Conservation (phyloP, 1,140 invertebrate genomes). For the Leptinotarsa lineolata region DNA sequence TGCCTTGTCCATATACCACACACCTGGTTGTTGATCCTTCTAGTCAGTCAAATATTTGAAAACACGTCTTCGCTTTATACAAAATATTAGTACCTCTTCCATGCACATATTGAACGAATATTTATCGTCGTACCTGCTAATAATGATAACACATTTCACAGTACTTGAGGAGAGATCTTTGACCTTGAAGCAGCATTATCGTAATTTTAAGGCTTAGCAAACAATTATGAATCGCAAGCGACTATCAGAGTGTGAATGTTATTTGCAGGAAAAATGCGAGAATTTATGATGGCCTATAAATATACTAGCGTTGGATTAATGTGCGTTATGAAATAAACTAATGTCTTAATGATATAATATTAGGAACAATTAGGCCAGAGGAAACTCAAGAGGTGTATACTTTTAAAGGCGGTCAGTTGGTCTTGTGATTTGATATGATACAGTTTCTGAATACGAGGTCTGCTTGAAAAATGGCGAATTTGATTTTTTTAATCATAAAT, state of each 20-base stretch:
- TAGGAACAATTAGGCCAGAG: neutral
- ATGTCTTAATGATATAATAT: slow-evolving; percentile 3
- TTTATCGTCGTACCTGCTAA: neutral
- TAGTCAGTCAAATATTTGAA: neutral
- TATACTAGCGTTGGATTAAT: neutral
- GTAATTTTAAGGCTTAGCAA: neutral
- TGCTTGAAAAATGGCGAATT: too few species aligned
- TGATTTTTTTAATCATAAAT: too few species aligned
- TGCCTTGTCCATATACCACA: too few species aligned
- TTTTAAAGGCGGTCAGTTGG: too few species aligned
- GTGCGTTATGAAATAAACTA: neutral
- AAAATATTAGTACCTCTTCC: neutral
- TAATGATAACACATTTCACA: neutral
- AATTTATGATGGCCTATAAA: slow-evolving; percentile 9
- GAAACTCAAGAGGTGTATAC: neutral
- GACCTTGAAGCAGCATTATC: slow-evolving; percentile 1
- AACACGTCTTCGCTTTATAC: neutral
- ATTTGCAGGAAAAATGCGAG: neutral
- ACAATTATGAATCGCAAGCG: neutral
- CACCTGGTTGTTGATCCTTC: too few species aligned
- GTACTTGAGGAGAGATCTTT: neutral
- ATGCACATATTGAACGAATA: neutral
- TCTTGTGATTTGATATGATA: too few species aligned
- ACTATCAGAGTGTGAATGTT: neutral
- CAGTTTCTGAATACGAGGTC: too few species aligned